Percentiles rank a stretch among this genome's conserved stretches.
phyloP scores from a whole-genome alignment of 2,888 invertebrate species.

The Prosopocoilus inquinatus region DNA sequence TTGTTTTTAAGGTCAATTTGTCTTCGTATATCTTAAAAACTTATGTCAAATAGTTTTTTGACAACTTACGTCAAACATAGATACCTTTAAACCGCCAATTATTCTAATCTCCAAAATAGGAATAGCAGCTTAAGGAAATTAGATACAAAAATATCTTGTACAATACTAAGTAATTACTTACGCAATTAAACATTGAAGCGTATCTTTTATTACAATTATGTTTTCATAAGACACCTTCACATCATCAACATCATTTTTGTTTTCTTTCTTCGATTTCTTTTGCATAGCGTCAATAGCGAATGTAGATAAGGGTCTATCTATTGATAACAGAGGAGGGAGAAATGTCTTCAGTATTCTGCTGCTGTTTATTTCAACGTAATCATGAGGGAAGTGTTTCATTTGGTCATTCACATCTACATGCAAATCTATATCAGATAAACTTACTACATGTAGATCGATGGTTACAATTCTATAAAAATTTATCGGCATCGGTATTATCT shows the following conservation, averaged over 20 bases:
- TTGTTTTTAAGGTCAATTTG: too few species aligned
- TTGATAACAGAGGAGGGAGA: too few species aligned
- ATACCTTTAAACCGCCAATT: too few species aligned
- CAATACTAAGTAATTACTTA: constrained; percentile 26
- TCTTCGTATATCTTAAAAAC: too few species aligned
- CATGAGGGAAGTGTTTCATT: constrained; percentile 38
- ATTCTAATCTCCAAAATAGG: too few species aligned
- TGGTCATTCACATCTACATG: constrained; percentile 34
- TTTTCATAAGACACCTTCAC: constrained; percentile 15
- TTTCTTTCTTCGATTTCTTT: too few species aligned
- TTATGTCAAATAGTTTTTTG: too few species aligned
- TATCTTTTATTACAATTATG: constrained; percentile 29
- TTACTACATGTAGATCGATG: constrained; percentile 38
- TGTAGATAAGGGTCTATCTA: too few species aligned
- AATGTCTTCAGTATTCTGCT: constrained; percentile 22
- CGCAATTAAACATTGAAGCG: constrained; percentile 43
- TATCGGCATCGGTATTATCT: constrained; percentile 35
- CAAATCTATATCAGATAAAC: constrained; percentile 36
- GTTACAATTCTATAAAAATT: constrained; percentile 37
- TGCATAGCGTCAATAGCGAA: too few species aligned
- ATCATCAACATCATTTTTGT: too few species aligned
- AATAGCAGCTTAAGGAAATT: too few species aligned
- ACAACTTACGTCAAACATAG: too few species aligned
- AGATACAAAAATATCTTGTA: neutral
- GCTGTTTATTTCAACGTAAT: constrained; percentile 29